These are phyloP conservation scores for Ormyrus pomaceus DNA, from an alignment of 2,888 invertebrate genomes.

Conservation along the genomic window DNA sequence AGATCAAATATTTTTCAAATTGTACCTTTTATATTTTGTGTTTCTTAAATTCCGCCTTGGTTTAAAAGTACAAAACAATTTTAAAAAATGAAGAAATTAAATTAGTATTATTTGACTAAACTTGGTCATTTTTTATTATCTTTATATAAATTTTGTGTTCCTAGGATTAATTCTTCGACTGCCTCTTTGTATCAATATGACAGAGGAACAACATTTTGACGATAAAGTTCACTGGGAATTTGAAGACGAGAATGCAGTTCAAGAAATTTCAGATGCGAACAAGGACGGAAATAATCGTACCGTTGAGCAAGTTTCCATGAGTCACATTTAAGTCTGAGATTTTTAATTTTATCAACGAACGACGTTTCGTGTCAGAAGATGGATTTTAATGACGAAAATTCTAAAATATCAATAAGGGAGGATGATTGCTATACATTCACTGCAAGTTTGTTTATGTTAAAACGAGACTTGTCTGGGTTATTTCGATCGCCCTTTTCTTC, in stretches of 20 bases:
- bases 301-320: slow-evolving; percentile 68
- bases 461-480: no score
- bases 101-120: no score
- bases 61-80: no score
- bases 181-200: slow-evolving; percentile 70
- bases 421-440: no score
- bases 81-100: no score
- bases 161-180: slow-evolving; percentile 70
- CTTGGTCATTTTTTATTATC: no score
- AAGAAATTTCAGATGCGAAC: slow-evolving; percentile 62
- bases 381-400: no score
- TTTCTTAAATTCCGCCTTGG: no score
- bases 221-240: slow-evolving; percentile 74
- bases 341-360: not conserved
- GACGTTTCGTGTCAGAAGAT: no score
- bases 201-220: slow-evolving; percentile 73
- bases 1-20: not conserved
- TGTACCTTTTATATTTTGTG: not conserved
- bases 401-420: no score
- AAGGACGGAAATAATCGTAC: slow-evolving; percentile 62
- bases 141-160: not conserved
- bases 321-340: slow-evolving; percentile 64
- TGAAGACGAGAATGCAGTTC: slow-evolving; percentile 67
- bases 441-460: no score
- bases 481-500: no score